These are phyloP conservation scores for Aurelia coerulea DNA, from an alignment of 30 jellyfish, hydroid and myxozoan genomes.

Conservation along the genomic window DNA sequence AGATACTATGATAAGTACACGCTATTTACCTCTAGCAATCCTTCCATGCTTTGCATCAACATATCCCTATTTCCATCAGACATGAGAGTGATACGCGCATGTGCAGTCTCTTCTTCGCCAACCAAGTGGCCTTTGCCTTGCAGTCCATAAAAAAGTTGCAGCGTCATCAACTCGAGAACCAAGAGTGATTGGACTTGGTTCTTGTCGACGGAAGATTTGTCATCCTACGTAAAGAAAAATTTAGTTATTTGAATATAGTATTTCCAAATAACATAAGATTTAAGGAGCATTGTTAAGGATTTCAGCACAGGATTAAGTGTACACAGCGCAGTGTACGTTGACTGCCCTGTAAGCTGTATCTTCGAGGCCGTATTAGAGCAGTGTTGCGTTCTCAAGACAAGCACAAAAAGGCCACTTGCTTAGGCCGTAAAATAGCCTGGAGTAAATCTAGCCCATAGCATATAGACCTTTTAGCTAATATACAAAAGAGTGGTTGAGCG, in stretches of 20 bases:
- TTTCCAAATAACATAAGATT: neutral
- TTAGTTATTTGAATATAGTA: neutral
- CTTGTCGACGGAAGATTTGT: constrained; percentile 33
- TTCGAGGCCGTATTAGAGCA: too few relatives aligned
- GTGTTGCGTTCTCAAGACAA: too few relatives aligned
- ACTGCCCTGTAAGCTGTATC: too few relatives aligned
- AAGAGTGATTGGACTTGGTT: constrained; percentile 91
- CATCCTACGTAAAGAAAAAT: constrained; percentile 31
- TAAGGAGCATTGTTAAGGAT: too few relatives aligned
- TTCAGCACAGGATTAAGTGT: too few relatives aligned
- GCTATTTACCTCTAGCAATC: constrained; percentile 82
- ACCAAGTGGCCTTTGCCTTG: constrained; percentile 75
- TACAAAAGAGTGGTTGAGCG: too few relatives aligned
- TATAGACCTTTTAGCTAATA: too few relatives aligned
- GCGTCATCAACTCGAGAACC: constrained; percentile 96
- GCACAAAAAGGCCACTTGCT: too few relatives aligned
- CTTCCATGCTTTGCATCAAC: constrained; percentile 95
- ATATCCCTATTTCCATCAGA: constrained; percentile 65
- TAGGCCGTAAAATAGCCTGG: too few relatives aligned
- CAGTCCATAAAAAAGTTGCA: constrained; percentile 88
- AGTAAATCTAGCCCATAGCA: too few relatives aligned
- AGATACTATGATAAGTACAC: too few relatives aligned
- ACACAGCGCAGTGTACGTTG: too few relatives aligned
- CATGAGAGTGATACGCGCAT: constrained; percentile 63
- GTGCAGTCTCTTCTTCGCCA: constrained; percentile 72